These are phyloP conservation scores for Lutra lutra DNA, from an alignment of 2,797 vertebrate genomes.

Conservation along the genomic window DNA sequence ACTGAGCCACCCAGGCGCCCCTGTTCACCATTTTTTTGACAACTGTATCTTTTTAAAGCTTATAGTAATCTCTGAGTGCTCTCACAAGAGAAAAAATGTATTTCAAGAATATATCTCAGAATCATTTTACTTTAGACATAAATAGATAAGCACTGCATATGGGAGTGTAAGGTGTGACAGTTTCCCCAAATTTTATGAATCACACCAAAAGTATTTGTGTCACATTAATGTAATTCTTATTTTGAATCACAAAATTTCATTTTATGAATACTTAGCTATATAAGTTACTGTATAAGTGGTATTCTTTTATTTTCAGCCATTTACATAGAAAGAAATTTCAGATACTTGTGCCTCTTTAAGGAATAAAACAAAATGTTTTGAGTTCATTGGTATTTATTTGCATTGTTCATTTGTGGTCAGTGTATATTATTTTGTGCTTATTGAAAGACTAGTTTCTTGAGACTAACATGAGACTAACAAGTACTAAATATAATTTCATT, in stretches of 20 bases:
- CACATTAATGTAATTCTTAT: slow-evolving; percentile 30
- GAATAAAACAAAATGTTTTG: slow-evolving; percentile 7
- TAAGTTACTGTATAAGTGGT: neutral
- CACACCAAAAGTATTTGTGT: slow-evolving; percentile 26
- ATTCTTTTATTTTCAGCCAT: slow-evolving; percentile 2
- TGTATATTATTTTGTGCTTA: slow-evolving; percentile 23
- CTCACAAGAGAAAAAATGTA: neutral
- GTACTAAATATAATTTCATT: slow-evolving; percentile 9
- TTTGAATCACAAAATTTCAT: slow-evolving; percentile 13
- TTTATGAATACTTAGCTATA: neutral
- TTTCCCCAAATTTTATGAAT: neutral
- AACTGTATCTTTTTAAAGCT: slow-evolving; percentile 7
- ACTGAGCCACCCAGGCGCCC: no score
- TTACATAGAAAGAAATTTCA: slow-evolving; percentile 14
- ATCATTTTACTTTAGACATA: neutral
- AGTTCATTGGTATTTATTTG: slow-evolving; percentile 28
- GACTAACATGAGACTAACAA: no score
- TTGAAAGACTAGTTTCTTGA: neutral
- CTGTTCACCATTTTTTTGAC: neutral
- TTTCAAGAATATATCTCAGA: slow-evolving; percentile 16
- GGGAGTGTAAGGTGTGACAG: neutral
- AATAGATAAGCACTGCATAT: neutral
- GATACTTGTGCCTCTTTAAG: neutral
- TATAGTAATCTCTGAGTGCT: slow-evolving; percentile 15
- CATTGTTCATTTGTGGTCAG: neutral